Base-by-base conservation (phyloP, 2,888 invertebrate genomes). In the Lasioglossum oenotherae region DNA sequence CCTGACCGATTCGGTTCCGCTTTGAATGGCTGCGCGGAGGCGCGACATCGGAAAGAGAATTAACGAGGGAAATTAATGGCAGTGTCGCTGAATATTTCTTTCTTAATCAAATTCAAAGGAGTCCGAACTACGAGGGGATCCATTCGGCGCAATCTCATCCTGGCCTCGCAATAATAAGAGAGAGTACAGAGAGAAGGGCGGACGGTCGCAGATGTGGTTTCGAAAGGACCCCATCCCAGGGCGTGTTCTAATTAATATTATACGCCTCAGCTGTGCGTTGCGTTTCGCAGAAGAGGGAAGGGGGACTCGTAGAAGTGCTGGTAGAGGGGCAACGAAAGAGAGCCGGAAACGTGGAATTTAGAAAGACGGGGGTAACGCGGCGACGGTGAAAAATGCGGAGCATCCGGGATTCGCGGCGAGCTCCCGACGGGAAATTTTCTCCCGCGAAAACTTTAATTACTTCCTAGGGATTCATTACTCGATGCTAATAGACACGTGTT, bases 401-500 rank as follows among this genome's bases (percentile, higher is more conserved):
- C 86, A 90, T 90, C 87, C 86, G 72, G 72, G 88, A 85, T 85
- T 87, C 85, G 77, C 86, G 74, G 82, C 73, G 84, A 87, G 82
- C 82, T 74, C 78, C 74, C 81, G 85, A 89, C 75, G 89, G 81
- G 85, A 92, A 92, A 93, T 93, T 93, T 90, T 87, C 90, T 85
- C 85, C 64, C 84, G 91, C 88, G 92, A 89, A 93, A 94, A 94
- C 92, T 94, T 94, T 94, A 94, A 94, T 94, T 94, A 94, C 94
- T 94, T 93, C 90, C 93, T 87, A 87, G 92, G 91, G 92, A 94
- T 93, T 94, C 93, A 94, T 94, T 93, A 93, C 92, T 92, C 91
- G 91, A 93, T 94, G 93, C 92, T 94, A 94, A 94, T 93, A 92
- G 94, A 94, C 93, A 93, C 93, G 90, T 92, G 92, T 93, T 91